Conservation (phyloP, 2,113 vertebrate genomes). For the Silurus glanis region DNA sequence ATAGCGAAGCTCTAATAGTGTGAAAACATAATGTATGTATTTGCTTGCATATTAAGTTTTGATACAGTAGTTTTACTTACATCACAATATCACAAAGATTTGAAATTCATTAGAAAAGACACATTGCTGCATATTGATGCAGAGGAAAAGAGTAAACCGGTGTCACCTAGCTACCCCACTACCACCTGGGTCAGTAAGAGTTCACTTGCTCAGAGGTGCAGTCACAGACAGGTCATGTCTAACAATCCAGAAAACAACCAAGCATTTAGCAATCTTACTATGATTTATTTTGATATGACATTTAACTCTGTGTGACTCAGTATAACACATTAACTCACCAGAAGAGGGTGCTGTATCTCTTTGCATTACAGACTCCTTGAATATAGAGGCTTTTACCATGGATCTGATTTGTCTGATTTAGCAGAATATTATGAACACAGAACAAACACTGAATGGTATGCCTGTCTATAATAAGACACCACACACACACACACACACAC, state of each 20-base stretch:
- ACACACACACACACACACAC: not conserved
- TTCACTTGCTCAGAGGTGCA: not conserved
- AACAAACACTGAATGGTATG: not conserved
- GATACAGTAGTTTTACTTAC: not conserved
- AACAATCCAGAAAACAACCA: not conserved
- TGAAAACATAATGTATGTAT: not conserved
- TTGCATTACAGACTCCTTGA: not conserved
- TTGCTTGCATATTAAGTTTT: not conserved
- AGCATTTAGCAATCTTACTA: not conserved
- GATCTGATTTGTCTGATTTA: not conserved
- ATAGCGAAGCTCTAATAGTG: not conserved
- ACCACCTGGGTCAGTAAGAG: not conserved
- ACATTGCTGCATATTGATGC: not conserved
- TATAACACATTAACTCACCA: slow-evolving; percentile 18
- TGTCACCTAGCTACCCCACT: not conserved
- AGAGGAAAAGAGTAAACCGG: not conserved
- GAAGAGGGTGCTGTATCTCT: slow-evolving; percentile 25
- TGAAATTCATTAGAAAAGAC: not conserved
- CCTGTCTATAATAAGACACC: not conserved
- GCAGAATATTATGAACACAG: not conserved
- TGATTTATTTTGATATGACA: not conserved
- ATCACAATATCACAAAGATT: not conserved
- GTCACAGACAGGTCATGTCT: not conserved
- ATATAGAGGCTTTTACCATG: not conserved
- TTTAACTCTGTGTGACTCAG: not conserved